phyloP scores from a whole-genome alignment of 2,113 vertebrate genomes.

The Melanerpes formicivorus region DNA sequence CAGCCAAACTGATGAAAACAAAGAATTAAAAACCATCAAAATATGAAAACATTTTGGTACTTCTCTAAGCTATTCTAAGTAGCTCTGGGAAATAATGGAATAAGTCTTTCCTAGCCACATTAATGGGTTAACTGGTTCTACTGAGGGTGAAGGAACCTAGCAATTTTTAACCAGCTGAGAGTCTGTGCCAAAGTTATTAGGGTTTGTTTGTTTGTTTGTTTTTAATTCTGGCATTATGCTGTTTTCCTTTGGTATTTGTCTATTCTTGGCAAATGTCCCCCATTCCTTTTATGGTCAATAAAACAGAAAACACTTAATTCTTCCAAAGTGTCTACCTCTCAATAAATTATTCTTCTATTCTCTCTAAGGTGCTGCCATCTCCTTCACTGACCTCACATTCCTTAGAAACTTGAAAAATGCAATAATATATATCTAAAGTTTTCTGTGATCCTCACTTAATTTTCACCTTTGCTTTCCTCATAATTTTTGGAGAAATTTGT shows the following conservation, averaged over 20 bases:
- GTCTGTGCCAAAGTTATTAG: neutral
- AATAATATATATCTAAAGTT: slow-evolving; percentile 60
- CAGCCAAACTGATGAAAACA: neutral
- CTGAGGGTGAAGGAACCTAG: neutral
- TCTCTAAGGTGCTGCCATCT: neutral
- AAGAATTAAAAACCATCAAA: neutral
- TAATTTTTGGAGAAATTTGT: slow-evolving; percentile 56
- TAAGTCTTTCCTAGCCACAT: neutral
- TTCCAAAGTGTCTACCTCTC: neutral
- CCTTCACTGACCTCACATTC: slow-evolving; percentile 18
- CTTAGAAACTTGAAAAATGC: slow-evolving; percentile 55
- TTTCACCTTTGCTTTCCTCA: slow-evolving; percentile 56
- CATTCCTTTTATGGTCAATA: slow-evolving; percentile 47
- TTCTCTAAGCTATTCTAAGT: neutral
- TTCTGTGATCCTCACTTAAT: slow-evolving; percentile 47
- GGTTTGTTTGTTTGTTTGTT: neutral
- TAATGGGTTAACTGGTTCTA: slow-evolving; percentile 18
- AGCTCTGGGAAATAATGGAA: neutral
- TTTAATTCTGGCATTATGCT: neutral
- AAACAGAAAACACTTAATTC: slow-evolving; percentile 62
- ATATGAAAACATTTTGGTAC: neutral
- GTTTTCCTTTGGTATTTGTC: slow-evolving; percentile 29
- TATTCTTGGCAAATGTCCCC: slow-evolving; percentile 4
- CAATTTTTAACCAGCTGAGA: slow-evolving; percentile 30
- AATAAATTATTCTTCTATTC: slow-evolving; percentile 45